Evolutionary conservation across 2,888 invertebrate genomes (phyloP).

Genomic region (Labia minor): DNA sequence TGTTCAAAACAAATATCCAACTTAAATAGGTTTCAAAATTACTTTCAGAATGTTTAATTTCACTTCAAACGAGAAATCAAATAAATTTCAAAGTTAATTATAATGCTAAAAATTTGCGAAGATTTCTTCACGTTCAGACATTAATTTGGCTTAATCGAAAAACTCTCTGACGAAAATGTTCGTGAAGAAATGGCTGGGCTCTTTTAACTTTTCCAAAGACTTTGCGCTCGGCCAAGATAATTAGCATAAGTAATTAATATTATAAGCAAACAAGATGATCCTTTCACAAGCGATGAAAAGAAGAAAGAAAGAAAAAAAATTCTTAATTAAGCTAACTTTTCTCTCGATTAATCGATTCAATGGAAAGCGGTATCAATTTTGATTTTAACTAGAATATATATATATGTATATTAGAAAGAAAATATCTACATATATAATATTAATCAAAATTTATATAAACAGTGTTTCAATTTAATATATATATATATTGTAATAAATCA

Average conservation of each 20-base stretch:
- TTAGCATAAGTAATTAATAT: conserved; percentile 13
- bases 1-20: background rate
- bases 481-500: too few relatives aligned
- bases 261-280: conserved; percentile 13
- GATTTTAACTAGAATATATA: too few relatives aligned
- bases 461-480: too few relatives aligned
- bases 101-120: background rate
- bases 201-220: background rate
- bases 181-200: background rate
- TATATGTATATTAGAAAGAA: too few relatives aligned
- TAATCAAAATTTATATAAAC: too few relatives aligned
- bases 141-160: conserved; percentile 13
- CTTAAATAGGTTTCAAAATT: conserved; percentile 4
- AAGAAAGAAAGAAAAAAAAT: background rate
- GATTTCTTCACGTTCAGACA: background rate
- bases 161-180: conserved; percentile 13
- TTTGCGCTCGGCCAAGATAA: background rate
- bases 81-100: conserved; percentile 3
- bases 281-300: background rate
- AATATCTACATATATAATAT: too few relatives aligned
- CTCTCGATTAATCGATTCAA: background rate
- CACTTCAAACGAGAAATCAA: background rate
- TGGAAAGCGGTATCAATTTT: too few relatives aligned
- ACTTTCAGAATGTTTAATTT: conserved; percentile 13
- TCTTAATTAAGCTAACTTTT: conserved; percentile 2